These are phyloP conservation scores for Cygnus atratus DNA, from an alignment of 2,113 vertebrate genomes.

Conservation along the genomic window DNA sequence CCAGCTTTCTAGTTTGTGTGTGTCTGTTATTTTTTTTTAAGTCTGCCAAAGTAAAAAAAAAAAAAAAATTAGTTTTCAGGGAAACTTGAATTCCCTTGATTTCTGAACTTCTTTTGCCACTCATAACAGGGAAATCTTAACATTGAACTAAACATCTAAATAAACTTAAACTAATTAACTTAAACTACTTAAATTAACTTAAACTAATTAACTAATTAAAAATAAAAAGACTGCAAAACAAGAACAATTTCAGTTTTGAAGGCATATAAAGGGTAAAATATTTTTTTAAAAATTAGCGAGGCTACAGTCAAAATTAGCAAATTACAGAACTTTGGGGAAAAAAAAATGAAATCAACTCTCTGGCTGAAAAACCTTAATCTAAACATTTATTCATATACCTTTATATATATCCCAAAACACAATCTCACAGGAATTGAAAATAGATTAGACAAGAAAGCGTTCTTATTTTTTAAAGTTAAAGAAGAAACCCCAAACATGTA, in stretches of 20 bases:
- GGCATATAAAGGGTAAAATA: background rate
- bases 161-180: too few relatives aligned
- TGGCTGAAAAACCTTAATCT: background rate
- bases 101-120: background rate
- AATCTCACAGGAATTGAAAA: background rate
- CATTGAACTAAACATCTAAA: background rate
- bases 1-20: background rate
- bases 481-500: background rate
- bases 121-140: background rate
- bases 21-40: fast-evolving
- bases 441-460: background rate
- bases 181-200: too few relatives aligned
- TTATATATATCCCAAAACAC: background rate
- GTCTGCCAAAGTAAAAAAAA: background rate
- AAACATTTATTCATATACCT: background rate
- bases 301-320: background rate
- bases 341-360: background rate
- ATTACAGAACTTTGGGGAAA: background rate
- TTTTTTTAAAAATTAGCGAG: background rate
- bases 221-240: background rate
- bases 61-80: background rate
- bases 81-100: background rate
- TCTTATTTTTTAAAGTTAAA: background rate
- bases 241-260: background rate
- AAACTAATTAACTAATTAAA: too few relatives aligned